These are phyloP conservation scores for Sardina pilchardus DNA, from an alignment of 2,113 vertebrate species.

Conservation along the genomic window DNA sequence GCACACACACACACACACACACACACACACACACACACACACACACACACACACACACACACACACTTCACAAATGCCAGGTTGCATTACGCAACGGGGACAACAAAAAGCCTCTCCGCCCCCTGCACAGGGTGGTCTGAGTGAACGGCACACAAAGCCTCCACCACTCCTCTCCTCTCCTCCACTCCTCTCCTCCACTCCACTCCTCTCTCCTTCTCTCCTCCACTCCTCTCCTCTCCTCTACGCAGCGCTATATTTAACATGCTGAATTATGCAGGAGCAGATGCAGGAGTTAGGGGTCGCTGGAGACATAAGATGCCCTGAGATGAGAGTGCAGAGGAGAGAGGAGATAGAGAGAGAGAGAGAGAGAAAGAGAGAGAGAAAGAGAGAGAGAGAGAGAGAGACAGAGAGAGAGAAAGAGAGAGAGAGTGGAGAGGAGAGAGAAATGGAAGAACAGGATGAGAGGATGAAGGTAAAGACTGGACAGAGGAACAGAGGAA, in stretches of 20 bases:
- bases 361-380: neutral
- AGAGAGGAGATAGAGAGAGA: neutral
- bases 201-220: neutral
- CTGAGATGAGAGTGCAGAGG: neutral
- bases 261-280: constrained; percentile 53
- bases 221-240: neutral
- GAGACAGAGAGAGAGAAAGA: neutral
- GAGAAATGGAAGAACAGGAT: too few relatives aligned
- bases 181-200: neutral
- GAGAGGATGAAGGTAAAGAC: too few relatives aligned
- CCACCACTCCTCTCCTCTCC: neutral
- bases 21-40: too few relatives aligned
- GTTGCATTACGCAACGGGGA: neutral
- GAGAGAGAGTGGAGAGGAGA: neutral
- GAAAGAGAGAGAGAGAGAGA: neutral
- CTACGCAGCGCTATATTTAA: constrained; percentile 46
- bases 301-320: too few relatives aligned
- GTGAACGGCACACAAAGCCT: neutral
- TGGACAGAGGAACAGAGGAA: too few relatives aligned
- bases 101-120: neutral
- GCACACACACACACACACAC: too few relatives aligned
- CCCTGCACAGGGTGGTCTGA: neutral
- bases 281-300: neutral
- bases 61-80: neutral
- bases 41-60: too few relatives aligned